Conservation (phyloP, 2,888 invertebrate species). For the Drosophila prostipennis region DNA sequence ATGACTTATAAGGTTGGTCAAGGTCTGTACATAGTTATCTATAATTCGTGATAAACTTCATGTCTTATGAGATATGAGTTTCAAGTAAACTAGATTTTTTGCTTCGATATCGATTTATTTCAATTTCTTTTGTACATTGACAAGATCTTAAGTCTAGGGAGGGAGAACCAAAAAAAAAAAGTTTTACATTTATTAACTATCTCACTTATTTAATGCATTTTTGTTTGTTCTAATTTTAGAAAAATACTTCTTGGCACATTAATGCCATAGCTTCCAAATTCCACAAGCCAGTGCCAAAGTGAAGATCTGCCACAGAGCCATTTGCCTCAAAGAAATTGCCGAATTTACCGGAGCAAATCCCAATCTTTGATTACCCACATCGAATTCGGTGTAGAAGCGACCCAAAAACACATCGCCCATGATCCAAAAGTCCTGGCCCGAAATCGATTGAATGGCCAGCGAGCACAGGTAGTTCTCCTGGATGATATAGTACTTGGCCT, state of each 20-base stretch:
- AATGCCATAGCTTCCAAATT: background rate
- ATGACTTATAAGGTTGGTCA: slow-evolving; percentile 13
- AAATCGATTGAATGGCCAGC: slow-evolving; percentile 92
- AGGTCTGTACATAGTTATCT: background rate
- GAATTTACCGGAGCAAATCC: slow-evolving; percentile 89
- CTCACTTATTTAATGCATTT: background rate
- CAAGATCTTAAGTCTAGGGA: background rate
- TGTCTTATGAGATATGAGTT: background rate
- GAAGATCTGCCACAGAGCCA: slow-evolving; percentile 1
- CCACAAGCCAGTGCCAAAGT: background rate
- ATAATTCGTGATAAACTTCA: background rate
- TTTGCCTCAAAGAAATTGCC: background rate
- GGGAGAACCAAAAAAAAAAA: slow-evolving; percentile 6
- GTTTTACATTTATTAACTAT: background rate
- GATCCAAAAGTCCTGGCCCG: slow-evolving; percentile 92
- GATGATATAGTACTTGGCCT: slow-evolving; percentile 91
- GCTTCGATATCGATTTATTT: background rate
- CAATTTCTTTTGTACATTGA: background rate
- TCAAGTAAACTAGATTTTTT: background rate
- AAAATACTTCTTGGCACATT: background rate
- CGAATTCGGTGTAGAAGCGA: slow-evolving; percentile 97
- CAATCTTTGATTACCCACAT: slow-evolving; percentile 92
- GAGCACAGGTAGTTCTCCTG: slow-evolving; percentile 70
- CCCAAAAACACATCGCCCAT: slow-evolving; percentile 98
- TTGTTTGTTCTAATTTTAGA: background rate